Conservation (phyloP, 1,140 invertebrate genomes). For the Drosophila trapezifrons region DNA sequence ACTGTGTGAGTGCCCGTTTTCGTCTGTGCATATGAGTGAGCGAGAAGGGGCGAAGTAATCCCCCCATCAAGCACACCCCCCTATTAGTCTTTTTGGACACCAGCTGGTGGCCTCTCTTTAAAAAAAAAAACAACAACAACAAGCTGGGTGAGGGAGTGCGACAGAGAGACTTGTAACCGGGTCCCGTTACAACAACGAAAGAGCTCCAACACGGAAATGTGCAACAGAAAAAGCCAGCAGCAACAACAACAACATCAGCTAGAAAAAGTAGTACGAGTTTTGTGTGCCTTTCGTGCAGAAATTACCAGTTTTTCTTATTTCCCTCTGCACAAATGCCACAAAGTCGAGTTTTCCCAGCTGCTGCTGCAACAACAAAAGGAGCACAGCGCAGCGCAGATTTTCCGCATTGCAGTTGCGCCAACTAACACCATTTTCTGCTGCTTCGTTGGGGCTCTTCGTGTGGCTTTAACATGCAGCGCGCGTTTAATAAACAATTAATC, state of each 20-base stretch:
- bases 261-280: slow-evolving; percentile 47
- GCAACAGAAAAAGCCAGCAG: slow-evolving; percentile 33
- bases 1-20: slow-evolving; percentile 29
- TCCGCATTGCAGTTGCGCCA: slow-evolving; percentile 72
- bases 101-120: slow-evolving; percentile 47
- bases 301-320: slow-evolving; percentile 65
- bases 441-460: slow-evolving; percentile 29
- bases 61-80: slow-evolving; percentile 6
- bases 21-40: slow-evolving; percentile 32
- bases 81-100: slow-evolving; percentile 25
- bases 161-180: slow-evolving; percentile 28
- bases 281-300: slow-evolving; percentile 58
- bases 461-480: slow-evolving; percentile 52
- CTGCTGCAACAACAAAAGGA: slow-evolving; percentile 38
- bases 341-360: slow-evolving; percentile 72
- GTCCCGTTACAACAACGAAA: slow-evolving; percentile 40
- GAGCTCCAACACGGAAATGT: slow-evolving; percentile 64
- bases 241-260: slow-evolving; percentile 7
- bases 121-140: slow-evolving; percentile 28
- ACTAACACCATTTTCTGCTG: slow-evolving; percentile 67
- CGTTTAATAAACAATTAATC: slow-evolving; percentile 81
- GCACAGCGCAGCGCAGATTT: slow-evolving; percentile 54
- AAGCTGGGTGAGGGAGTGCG: slow-evolving; percentile 2
- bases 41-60: slow-evolving; percentile 18
- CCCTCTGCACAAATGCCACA: slow-evolving; percentile 60